These are phyloP conservation scores for Apodemia mormo DNA, from an alignment of 2,888 invertebrate species.

Conservation along the genomic window DNA sequence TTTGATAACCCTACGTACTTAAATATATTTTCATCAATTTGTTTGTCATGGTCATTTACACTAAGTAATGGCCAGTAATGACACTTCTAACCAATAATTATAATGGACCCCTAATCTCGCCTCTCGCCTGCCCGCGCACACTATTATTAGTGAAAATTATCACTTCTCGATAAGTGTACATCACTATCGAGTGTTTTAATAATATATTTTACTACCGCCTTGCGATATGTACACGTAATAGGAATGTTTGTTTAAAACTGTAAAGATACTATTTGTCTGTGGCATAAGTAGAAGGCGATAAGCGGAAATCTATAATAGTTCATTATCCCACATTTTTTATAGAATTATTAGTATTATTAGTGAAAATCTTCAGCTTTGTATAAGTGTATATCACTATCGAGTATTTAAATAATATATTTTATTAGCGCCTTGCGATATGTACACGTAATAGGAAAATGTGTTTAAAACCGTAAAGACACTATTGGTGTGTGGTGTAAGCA, in stretches of 20 bases:
- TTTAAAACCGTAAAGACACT: conserved; percentile 68
- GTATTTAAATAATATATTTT: conserved; percentile 61
- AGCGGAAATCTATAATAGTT: background rate
- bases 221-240: conserved; percentile 47
- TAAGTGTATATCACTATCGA: conserved; percentile 26
- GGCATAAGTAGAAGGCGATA: conserved; percentile 39
- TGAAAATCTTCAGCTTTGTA: conserved; percentile 58
- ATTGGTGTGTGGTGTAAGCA: conserved; percentile 41
- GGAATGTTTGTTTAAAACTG: conserved; percentile 76
- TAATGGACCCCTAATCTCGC: conserved; percentile 29
- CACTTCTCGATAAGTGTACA: conserved; percentile 46
- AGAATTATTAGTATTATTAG: conserved; percentile 47
- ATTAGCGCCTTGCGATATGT: conserved; percentile 37
- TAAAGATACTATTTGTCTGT: conserved; percentile 47
- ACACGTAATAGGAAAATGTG: conserved; percentile 66
- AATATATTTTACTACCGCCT: conserved; percentile 53
- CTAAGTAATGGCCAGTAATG: conserved; percentile 10
- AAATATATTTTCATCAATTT: background rate
- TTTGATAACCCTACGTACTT: background rate
- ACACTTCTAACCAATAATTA: conserved; percentile 27
- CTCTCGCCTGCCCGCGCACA: conserved; percentile 5
- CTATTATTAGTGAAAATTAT: conserved; percentile 61
- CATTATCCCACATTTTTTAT: no score
- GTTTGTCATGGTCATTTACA: conserved; percentile 12
- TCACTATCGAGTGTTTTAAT: conserved; percentile 44